These are phyloP conservation scores for Venturia canescens DNA, from an alignment of 1,140 invertebrate species.

Conservation along the genomic window DNA sequence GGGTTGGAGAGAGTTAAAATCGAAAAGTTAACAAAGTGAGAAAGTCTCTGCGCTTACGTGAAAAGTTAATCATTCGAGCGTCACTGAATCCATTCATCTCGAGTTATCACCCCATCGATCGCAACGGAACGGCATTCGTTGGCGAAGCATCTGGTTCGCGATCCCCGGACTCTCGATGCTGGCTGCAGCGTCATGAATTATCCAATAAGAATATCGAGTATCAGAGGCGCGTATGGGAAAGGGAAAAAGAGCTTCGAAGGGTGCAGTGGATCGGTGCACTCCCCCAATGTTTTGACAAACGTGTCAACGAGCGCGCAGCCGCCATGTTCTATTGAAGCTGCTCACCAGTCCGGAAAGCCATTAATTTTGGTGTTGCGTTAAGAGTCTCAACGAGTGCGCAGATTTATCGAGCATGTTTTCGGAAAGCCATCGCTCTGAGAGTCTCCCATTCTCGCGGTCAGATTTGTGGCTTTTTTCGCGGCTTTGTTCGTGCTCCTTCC, in stretches of 20 bases:
- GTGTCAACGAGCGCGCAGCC: constrained; percentile 62
- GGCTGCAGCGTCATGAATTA: no score
- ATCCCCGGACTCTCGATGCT: no score
- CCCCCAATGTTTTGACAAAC: constrained; percentile 72
- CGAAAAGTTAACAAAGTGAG: no score
- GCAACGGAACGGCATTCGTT: neutral
- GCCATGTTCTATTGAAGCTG: constrained; percentile 63
- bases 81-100: constrained; percentile 5
- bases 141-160: no score
- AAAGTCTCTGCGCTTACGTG: neutral
- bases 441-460: constrained; percentile 62
- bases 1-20: no score
- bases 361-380: no score
- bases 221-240: no score
- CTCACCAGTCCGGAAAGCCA: constrained; percentile 64
- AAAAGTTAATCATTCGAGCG: constrained; percentile 23
- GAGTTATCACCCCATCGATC: constrained; percentile 19
- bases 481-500: constrained; percentile 57
- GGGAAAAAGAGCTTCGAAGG: neutral
- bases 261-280: constrained; percentile 51
- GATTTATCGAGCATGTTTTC: no score
- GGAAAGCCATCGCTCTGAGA: constrained; percentile 23
- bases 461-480: constrained; percentile 68
- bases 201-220: no score
- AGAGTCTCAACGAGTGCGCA: no score